A percentile compares a stretch with the other conserved stretches of the same genome.
These are phyloP conservation scores for Endotricha flammealis DNA, from an alignment of 2,888 invertebrate genomes.

Conservation along the genomic window DNA sequence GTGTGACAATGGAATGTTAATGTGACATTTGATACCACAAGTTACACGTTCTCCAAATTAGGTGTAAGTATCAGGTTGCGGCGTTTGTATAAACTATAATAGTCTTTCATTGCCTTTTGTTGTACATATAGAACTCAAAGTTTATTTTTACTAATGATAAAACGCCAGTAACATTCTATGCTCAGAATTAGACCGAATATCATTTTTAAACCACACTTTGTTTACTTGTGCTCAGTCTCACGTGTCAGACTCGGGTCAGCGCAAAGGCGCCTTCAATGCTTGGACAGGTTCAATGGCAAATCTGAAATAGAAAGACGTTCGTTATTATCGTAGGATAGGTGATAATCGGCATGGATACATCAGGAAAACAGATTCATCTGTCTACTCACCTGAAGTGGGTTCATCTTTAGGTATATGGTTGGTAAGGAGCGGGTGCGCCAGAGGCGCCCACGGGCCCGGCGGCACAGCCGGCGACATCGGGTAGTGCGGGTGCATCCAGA, in stretches of 20 bases:
- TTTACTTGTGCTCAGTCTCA: constrained; percentile 52
- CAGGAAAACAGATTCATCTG: background rate
- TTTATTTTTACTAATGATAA: constrained; percentile 12
- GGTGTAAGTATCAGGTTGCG: constrained; percentile 16
- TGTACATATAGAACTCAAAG: too few species aligned
- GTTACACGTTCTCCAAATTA: constrained; percentile 32
- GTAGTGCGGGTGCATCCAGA: constrained; percentile 73
- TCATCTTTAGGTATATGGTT: constrained; percentile 78
- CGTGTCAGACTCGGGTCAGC: constrained; percentile 43
- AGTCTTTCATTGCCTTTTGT: too few species aligned
- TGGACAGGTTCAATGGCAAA: constrained; percentile 93
- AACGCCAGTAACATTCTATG: constrained; percentile 3
- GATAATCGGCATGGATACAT: background rate
- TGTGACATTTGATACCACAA: constrained; percentile 39
- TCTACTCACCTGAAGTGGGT: constrained; percentile 77
- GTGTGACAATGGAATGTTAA: constrained; percentile 65
- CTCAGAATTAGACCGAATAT: background rate
- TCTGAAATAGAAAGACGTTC: constrained; percentile 78
- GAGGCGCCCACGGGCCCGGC: constrained; percentile 75
- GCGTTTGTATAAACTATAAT: constrained; percentile 29
- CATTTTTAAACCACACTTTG: constrained; percentile 25
- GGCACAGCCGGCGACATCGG: constrained; percentile 58
- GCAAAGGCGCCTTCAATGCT: constrained; percentile 78
- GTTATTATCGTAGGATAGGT: background rate
- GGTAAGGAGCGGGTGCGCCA: constrained; percentile 65